Conservation (phyloP, 2,797 vertebrate species). For the Sternarchorhynchus goeldii region DNA sequence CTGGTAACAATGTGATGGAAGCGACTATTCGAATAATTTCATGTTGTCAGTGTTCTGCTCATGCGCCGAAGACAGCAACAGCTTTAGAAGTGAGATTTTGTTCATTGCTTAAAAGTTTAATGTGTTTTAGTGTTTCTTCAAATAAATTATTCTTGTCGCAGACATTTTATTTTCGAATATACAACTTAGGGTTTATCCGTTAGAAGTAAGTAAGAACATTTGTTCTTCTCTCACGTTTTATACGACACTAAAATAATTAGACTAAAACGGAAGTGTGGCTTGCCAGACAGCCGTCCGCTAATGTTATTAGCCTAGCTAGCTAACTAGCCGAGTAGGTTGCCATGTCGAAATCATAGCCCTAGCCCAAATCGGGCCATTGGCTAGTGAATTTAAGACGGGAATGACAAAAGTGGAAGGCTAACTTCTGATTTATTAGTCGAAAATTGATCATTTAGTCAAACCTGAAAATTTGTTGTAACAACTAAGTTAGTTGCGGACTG, state of each 20-base stretch:
- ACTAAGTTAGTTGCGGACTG: not conserved
- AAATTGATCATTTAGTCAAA: too few species aligned
- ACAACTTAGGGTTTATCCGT: not conserved
- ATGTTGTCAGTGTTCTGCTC: constrained; percentile 20
- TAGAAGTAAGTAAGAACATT: constrained; percentile 3
- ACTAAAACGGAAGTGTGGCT: not conserved
- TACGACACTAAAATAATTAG: not conserved
- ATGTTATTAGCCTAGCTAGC: constrained; percentile 15
- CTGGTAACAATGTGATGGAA: not conserved
- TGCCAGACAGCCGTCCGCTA: not conserved
- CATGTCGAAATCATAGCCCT: not conserved
- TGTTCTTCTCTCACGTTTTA: not conserved
- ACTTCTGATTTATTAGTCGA: not conserved
- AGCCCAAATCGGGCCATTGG: not conserved
- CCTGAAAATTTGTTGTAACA: too few species aligned
- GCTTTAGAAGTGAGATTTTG: not conserved
- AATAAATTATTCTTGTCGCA: not conserved
- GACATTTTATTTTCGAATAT: not conserved
- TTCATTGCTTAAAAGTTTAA: not conserved
- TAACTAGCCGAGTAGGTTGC: not conserved
- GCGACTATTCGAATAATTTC: not conserved
- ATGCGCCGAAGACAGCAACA: constrained; percentile 16
- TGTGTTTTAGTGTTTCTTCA: not conserved
- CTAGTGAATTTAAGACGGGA: not conserved
- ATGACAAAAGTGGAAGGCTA: not conserved